These are phyloP conservation scores for Lasiommata megera DNA, from an alignment of 2,888 invertebrate genomes.

Conservation along the genomic window DNA sequence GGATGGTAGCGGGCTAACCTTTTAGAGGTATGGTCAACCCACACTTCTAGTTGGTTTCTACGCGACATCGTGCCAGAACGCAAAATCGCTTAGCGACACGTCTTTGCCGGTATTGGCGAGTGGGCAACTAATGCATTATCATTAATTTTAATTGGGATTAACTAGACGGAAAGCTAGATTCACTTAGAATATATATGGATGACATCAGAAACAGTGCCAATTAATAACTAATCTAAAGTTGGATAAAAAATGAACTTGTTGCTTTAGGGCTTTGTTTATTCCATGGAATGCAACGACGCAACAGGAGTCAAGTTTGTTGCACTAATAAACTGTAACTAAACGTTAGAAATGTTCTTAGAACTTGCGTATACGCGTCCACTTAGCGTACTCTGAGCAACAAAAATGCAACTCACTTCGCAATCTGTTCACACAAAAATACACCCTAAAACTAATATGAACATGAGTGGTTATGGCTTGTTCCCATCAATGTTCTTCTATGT, in stretches of 20 bases:
- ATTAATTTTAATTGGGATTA: too few relatives aligned
- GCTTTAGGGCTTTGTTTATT: neutral
- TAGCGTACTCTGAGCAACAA: neutral
- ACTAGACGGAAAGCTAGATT: too few relatives aligned
- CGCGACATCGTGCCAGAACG: too few relatives aligned
- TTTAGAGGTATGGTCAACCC: too few relatives aligned
- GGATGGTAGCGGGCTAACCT: too few relatives aligned
- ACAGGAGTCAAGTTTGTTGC: slow-evolving; percentile 34
- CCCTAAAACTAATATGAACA: neutral
- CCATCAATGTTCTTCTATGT: neutral
- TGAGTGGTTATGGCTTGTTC: neutral
- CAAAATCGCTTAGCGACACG: too few relatives aligned
- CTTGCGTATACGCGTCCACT: slow-evolving; percentile 31
- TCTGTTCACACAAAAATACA: neutral
- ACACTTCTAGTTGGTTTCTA: too few relatives aligned
- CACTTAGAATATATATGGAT: too few relatives aligned
- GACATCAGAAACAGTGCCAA: too few relatives aligned
- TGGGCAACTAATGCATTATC: too few relatives aligned
- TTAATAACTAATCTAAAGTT: too few relatives aligned
- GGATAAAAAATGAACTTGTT: neutral
- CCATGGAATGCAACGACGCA: slow-evolving; percentile 10
- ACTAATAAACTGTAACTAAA: slow-evolving; percentile 38
- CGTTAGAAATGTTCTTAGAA: slow-evolving; percentile 43
- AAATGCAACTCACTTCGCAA: neutral
- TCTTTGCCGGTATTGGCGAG: too few relatives aligned